phyloP scores from a whole-genome alignment of 2,113 vertebrate genomes.

The Syngnathoides biaculeatus region DNA sequence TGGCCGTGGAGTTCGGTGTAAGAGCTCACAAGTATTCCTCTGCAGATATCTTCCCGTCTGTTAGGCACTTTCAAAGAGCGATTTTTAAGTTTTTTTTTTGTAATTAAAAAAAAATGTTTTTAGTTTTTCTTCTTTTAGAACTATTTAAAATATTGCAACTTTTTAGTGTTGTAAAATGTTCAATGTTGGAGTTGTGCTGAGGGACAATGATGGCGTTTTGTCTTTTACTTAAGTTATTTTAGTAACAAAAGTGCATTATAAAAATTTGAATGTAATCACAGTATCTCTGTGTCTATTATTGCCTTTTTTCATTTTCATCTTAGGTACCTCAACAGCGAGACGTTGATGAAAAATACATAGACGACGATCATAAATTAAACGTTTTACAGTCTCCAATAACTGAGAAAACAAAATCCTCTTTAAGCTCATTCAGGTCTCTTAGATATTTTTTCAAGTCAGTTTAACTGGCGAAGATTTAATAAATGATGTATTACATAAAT shows the following conservation, averaged over 20 bases:
- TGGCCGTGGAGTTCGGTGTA: too few species aligned
- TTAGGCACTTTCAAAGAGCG: neutral
- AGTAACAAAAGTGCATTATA: conserved; percentile 2
- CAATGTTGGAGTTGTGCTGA: neutral
- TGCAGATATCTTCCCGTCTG: too few species aligned
- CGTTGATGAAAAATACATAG: neutral
- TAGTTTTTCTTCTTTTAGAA: too few species aligned
- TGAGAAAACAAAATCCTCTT: neutral
- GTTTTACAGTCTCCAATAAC: neutral
- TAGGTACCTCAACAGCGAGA: conserved; percentile 6
- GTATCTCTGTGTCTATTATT: neutral
- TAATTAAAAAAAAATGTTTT: too few species aligned
- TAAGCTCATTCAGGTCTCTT: neutral
- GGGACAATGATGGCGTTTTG: neutral
- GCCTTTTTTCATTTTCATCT: conserved; percentile 22
- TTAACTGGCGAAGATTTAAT: neutral
- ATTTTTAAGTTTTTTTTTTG: neutral
- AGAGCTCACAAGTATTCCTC: too few species aligned
- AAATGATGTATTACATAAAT: neutral
- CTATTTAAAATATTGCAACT: neutral
- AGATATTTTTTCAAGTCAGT: neutral
- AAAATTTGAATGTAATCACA: too few species aligned
- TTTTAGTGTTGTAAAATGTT: neutral
- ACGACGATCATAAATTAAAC: neutral
- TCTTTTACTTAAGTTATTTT: conserved; percentile 6